Percentiles rank a stretch among this genome's conserved stretches.
phyloP scores from a whole-genome alignment of 2,113 vertebrate species.

The Opisthocomus hoazin region DNA sequence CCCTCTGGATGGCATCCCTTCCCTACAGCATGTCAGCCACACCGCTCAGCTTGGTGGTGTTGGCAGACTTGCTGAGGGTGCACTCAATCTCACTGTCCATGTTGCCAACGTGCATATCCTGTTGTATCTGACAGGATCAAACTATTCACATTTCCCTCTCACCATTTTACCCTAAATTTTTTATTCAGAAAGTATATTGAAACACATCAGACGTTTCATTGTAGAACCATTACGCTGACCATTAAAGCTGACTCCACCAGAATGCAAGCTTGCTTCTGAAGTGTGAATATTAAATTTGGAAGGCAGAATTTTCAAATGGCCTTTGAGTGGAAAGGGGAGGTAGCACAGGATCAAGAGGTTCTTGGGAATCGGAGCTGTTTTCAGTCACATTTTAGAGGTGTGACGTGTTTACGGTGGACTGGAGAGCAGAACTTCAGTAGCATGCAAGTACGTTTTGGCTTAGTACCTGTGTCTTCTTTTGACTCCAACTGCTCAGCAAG shows the following conservation, averaged over 20 bases:
- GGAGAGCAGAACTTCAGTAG: not conserved
- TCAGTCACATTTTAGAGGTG: not conserved
- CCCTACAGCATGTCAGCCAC: no score
- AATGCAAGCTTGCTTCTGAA: not conserved
- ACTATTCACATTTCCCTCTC: not conserved
- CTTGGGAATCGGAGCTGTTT: not conserved
- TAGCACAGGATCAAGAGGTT: not conserved
- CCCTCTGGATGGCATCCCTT: no score
- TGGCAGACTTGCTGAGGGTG: no score
- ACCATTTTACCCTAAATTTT: not conserved
- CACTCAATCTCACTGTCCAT: no score
- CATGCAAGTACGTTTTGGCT: not conserved
- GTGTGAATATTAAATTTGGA: not conserved
- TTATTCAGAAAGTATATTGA: not conserved
- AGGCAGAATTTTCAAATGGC: not conserved
- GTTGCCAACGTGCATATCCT: no score
- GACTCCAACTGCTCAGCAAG: not conserved
- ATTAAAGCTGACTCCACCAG: not conserved
- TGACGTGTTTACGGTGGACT: not conserved
- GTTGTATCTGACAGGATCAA: not conserved
- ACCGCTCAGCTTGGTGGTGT: no score
- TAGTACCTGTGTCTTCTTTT: not conserved
- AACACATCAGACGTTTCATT: not conserved
- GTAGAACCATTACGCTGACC: fast-evolving
- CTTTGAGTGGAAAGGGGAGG: not conserved